Evolutionary conservation across 2,888 invertebrate species (phyloP).

Genomic region (Sinohyriopsis cumingii): DNA sequence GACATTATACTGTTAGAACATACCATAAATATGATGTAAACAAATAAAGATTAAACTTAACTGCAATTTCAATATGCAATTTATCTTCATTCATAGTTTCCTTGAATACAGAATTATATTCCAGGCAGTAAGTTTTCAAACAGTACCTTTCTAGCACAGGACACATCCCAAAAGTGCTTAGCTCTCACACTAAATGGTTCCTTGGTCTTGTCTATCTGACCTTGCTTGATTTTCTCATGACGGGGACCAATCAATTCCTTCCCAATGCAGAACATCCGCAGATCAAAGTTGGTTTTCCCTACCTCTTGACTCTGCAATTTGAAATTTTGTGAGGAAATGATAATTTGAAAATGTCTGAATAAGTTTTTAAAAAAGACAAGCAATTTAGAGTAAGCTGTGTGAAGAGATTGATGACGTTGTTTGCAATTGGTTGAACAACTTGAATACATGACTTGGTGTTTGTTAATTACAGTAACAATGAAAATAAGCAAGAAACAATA

Average conservation of each 20-base stretch:
- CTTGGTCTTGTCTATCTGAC: slow-evolving; percentile 81
- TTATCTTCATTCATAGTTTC: no score
- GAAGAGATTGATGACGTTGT: no score
- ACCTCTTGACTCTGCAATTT: slow-evolving; percentile 79
- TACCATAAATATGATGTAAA: no score
- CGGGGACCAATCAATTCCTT: slow-evolving; percentile 77
- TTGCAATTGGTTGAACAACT: no score
- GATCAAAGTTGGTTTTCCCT: slow-evolving; percentile 84
- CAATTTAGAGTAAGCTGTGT: background rate
- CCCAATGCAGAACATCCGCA: slow-evolving; percentile 83
- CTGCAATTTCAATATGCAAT: no score
- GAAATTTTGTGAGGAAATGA: background rate
- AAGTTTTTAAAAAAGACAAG: background rate
- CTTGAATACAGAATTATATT: no score
- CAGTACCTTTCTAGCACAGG: slow-evolving; percentile 62
- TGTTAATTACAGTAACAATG: no score
- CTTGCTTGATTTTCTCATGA: slow-evolving; percentile 83
- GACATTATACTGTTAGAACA: no score
- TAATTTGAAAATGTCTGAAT: background rate
- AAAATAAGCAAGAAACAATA: no score
- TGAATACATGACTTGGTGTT: no score
- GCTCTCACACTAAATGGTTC: slow-evolving; percentile 93
- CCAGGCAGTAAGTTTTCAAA: no score
- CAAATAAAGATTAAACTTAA: no score
- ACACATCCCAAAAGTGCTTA: slow-evolving; percentile 93